phyloP scores from a whole-genome alignment of 2,797 vertebrate species.

The Liasis olivaceus region DNA sequence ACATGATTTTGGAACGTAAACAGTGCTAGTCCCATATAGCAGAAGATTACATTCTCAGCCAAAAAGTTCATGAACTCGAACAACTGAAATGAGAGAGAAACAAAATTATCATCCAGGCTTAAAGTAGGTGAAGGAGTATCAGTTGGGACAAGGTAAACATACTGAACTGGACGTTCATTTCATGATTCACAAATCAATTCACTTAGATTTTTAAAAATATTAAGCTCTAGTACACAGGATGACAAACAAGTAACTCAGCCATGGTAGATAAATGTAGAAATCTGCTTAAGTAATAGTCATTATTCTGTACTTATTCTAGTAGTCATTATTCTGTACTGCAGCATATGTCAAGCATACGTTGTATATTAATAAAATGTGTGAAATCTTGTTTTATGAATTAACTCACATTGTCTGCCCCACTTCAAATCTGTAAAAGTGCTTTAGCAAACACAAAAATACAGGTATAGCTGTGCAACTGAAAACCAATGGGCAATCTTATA shows the following conservation, averaged over 20 bases:
- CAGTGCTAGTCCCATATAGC: conserved; percentile 85
- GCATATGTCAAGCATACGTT: neutral
- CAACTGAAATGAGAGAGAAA: conserved; percentile 79
- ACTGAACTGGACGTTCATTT: conserved; percentile 4
- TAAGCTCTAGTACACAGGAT: neutral
- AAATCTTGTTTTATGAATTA: neutral
- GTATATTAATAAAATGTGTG: neutral
- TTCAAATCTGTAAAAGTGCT: neutral
- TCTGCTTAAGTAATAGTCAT: neutral
- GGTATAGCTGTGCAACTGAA: neutral
- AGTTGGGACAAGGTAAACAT: neutral
- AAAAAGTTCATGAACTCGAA: conserved; percentile 90
- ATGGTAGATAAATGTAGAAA: neutral
- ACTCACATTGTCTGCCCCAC: neutral
- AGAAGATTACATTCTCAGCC: conserved; percentile 89
- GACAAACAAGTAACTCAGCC: neutral
- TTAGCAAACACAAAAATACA: neutral
- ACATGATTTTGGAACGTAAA: conserved; percentile 84
- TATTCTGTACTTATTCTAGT: neutral
- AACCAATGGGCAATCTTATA: neutral
- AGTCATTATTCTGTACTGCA: neutral
- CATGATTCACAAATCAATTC: neutral
- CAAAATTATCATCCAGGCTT: conserved; percentile 44
- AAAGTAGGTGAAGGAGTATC: neutral
- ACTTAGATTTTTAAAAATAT: neutral